Conservation (phyloP, 2,888 invertebrate species). For the Pachydiplax longipennis region DNA sequence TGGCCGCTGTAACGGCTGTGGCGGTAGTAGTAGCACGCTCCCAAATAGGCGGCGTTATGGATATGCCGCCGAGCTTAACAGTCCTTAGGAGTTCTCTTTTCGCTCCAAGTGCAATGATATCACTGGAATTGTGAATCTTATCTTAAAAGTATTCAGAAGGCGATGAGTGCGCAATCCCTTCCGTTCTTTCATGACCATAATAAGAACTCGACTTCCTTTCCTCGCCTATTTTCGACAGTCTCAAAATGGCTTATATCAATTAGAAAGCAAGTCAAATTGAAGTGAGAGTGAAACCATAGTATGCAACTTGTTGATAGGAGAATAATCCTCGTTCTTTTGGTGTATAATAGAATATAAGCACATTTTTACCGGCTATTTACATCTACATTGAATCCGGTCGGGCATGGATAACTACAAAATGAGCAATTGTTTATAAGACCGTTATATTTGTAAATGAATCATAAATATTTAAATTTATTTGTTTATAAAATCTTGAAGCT, state of each 20-base stretch:
- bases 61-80: constrained; percentile 34
- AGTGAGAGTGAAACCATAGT: too few species aligned
- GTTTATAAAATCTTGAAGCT: too few species aligned
- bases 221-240: not conserved
- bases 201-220: not conserved
- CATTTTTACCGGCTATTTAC: too few species aligned
- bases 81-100: constrained; percentile 26
- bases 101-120: constrained; percentile 4
- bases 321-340: too few species aligned
- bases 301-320: too few species aligned
- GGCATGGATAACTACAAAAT: too few species aligned
- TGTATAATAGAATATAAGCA: too few species aligned
- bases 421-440: too few species aligned
- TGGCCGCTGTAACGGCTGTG: constrained; percentile 21
- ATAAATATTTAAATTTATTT: too few species aligned
- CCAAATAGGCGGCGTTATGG: constrained; percentile 42
- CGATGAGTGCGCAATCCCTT: constrained; percentile 4
- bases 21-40: constrained; percentile 34
- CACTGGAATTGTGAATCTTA: not conserved
- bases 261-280: not conserved
- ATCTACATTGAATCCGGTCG: too few species aligned
- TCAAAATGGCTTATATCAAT: not conserved
- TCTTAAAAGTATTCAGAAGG: not conserved
- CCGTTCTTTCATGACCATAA: not conserved
- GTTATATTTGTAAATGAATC: too few species aligned